Evolutionary conservation across 2,113 vertebrate species (phyloP).

Genomic region (Prochilodus magdalenae): DNA sequence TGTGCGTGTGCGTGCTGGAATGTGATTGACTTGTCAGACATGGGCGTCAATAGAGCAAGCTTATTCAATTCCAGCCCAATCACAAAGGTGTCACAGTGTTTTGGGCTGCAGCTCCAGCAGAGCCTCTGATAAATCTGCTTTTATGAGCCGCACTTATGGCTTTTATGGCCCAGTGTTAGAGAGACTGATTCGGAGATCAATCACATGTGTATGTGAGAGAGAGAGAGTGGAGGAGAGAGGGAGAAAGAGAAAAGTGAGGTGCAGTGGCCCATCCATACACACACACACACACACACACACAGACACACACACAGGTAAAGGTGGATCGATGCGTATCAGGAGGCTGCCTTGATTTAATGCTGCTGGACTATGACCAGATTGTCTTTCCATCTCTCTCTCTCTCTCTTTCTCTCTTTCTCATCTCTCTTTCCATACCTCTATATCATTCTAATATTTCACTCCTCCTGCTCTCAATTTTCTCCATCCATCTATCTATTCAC

Average conservation of each 20-base stretch:
- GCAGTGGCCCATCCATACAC: not conserved
- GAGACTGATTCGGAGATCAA: constrained; percentile 61
- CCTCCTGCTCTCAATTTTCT: constrained; percentile 3
- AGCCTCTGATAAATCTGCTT: constrained; percentile 58
- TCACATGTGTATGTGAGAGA: constrained; percentile 44
- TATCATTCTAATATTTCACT: constrained; percentile 50
- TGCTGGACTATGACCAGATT: constrained; percentile 57
- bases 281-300: constrained; percentile 2
- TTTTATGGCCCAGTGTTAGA: constrained; percentile 58
- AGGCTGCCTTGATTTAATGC: constrained; percentile 56
- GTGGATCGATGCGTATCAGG: constrained; percentile 59
- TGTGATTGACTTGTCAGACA: constrained; percentile 59
- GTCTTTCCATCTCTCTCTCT: constrained; percentile 48
- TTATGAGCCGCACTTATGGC: constrained; percentile 60
- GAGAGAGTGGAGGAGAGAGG: constrained; percentile 19
- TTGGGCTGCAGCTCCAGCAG: constrained; percentile 48
- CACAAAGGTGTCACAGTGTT: constrained; percentile 55
- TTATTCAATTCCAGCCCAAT: constrained; percentile 61
- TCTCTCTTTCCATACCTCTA: constrained; percentile 38
- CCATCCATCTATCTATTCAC: constrained; percentile 13
- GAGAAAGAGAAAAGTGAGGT: constrained; percentile 7
- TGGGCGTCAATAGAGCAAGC: constrained; percentile 52
- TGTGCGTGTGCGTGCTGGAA: constrained; percentile 4
- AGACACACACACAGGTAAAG: constrained; percentile 48
- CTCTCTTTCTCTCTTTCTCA: constrained; percentile 21